Evolutionary conservation across 2,113 vertebrate genomes (phyloP).

Genomic region (Pachypanchax playfairii): DNA sequence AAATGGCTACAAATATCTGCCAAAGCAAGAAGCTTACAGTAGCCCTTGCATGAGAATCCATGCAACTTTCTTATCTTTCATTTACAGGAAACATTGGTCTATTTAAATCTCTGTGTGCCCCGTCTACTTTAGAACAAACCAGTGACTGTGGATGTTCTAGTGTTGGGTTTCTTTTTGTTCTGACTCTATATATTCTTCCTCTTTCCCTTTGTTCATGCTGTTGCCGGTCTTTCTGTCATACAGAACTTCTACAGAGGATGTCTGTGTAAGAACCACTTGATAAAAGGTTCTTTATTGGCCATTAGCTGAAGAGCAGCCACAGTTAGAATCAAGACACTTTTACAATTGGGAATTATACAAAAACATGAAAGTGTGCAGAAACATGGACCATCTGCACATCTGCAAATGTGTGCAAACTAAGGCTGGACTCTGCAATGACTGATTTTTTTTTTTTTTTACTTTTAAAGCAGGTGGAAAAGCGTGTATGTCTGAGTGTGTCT

Average conservation of each 20-base stretch:
- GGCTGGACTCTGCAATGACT: conserved; percentile 7
- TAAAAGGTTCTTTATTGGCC: conserved; percentile 60
- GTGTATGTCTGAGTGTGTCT: not conserved
- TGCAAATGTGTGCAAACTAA: conserved; percentile 12
- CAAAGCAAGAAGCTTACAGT: too few relatives aligned
- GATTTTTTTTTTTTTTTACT: conserved; percentile 7
- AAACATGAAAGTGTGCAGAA: conserved; percentile 17
- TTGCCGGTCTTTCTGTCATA: conserved; percentile 11
- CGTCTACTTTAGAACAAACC: conserved; percentile 8
- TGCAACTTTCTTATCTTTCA: not conserved
- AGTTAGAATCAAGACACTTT: conserved; percentile 54
- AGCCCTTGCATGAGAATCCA: conserved; percentile 4
- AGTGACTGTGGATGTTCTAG: conserved; percentile 9
- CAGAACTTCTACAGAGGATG: conserved; percentile 8
- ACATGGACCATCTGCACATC: conserved; percentile 2
- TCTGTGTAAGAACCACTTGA: conserved; percentile 29
- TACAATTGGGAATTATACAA: conserved; percentile 35
- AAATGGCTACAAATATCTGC: not conserved
- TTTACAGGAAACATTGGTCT: conserved; percentile 8
- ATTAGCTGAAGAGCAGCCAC: conserved; percentile 54
- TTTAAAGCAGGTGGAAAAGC: conserved; percentile 10
- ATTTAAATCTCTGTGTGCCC: conserved; percentile 8
- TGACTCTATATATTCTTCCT: conserved; percentile 10
- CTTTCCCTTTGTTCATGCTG: not conserved
- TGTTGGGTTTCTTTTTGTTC: conserved; percentile 8